These are phyloP conservation scores for Drosophila prolongata DNA, from an alignment of 2,888 invertebrate genomes.

Conservation along the genomic window DNA sequence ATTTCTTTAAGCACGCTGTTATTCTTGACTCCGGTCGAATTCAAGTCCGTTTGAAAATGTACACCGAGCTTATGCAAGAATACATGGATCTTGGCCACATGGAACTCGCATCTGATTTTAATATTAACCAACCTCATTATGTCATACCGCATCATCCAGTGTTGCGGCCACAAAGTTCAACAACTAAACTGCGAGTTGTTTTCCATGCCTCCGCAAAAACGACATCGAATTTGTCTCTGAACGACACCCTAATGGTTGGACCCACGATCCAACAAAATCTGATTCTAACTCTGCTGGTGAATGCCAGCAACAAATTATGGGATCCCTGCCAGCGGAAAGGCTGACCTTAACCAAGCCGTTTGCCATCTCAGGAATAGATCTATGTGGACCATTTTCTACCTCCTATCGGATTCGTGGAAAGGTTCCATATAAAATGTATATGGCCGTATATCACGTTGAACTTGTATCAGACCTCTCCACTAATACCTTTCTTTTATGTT, in stretches of 20 bases:
- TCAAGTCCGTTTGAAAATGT: conserved; percentile 1
- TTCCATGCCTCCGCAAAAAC: too few species aligned
- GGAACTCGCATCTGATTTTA: not conserved
- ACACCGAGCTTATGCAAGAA: not conserved
- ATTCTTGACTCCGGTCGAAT: conserved; percentile 5
- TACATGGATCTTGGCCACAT: not conserved
- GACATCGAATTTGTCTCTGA: not conserved
- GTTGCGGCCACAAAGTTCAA: not conserved
- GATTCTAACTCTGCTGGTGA: not conserved
- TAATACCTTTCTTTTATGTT: too few species aligned
- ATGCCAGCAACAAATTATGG: too few species aligned
- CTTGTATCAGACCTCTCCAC: too few species aligned
- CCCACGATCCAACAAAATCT: not conserved
- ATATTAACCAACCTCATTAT: not conserved
- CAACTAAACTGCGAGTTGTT: too few species aligned
- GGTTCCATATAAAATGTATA: too few species aligned
- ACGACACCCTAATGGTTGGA: conserved; percentile 1
- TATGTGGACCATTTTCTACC: too few species aligned
- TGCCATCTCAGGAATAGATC: too few species aligned
- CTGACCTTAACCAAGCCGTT: too few species aligned
- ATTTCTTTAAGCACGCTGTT: conserved; percentile 2
- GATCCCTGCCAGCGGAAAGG: too few species aligned
- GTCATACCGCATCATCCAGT: not conserved
- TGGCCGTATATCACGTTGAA: too few species aligned
- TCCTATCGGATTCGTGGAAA: too few species aligned